Evolutionary conservation across 64 coral and sea anemone genomes (phyloP).

Genomic region (Trachythela sp.): DNA sequence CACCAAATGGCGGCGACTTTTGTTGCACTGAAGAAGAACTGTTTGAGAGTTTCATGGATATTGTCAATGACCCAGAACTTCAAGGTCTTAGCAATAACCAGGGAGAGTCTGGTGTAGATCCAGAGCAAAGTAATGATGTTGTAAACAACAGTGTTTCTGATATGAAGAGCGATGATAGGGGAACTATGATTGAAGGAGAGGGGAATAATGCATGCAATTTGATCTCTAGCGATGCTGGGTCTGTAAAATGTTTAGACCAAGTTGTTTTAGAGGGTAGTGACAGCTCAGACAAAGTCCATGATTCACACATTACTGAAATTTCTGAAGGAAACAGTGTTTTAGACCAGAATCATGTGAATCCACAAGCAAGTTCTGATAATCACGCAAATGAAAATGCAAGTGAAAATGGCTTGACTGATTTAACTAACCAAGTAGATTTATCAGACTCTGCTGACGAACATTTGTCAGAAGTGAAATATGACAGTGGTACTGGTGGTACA

Average conservation of each 20-base stretch:
- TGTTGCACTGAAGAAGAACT: constrained; percentile 51
- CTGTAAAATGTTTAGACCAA: too few species aligned
- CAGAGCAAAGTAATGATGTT: neutral
- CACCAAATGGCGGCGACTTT: constrained; percentile 27
- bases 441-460: neutral
- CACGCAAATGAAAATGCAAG: too few species aligned
- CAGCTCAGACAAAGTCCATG: too few species aligned
- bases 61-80: constrained; percentile 49
- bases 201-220: neutral
- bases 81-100: neutral
- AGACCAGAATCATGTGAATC: too few species aligned
- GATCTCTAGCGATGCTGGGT: neutral
- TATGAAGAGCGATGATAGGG: too few species aligned
- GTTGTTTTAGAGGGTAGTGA: too few species aligned
- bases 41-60: constrained; percentile 93
- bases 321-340: too few species aligned
- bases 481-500: neutral
- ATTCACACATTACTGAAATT: too few species aligned
- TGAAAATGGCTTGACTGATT: too few species aligned
- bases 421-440: too few species aligned
- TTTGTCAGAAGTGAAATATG: too few species aligned
- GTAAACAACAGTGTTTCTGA: neutral
- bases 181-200: neutral
- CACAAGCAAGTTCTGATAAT: too few species aligned
- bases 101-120: neutral